A percentile compares a stretch with the other conserved stretches of the same genome.
phyloP scores from a whole-genome alignment of 2,113 vertebrate genomes.

The Anguilla rostrata region DNA sequence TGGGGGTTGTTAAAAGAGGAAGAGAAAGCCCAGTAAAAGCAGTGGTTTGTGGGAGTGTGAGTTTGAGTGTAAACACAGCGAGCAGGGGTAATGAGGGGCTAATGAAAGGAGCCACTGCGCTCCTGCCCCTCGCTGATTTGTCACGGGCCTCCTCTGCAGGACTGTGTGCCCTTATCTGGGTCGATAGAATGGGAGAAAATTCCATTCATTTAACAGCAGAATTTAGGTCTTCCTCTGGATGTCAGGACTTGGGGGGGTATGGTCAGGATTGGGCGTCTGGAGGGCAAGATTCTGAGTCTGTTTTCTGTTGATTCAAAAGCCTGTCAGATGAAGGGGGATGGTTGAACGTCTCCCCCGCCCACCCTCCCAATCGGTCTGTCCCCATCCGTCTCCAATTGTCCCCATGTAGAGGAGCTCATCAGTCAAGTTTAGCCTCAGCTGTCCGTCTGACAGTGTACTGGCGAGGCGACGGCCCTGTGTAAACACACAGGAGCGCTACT shows the following conservation, averaged over 20 bases:
- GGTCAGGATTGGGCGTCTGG: neutral
- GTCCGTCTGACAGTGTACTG: constrained; percentile 6
- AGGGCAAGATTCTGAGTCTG: neutral
- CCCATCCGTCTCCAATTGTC: neutral
- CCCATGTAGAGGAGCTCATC: neutral
- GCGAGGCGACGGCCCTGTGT: neutral
- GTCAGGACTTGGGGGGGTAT: neutral
- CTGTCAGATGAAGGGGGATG: neutral
- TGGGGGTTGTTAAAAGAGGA: neutral
- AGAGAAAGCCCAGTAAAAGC: neutral
- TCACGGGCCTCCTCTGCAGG: neutral
- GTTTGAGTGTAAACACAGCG: neutral
- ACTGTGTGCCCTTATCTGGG: constrained; percentile 10
- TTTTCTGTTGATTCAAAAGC: neutral
- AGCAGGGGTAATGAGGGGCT: neutral
- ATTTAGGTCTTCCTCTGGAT: constrained; percentile 4
- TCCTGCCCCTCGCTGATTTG: neutral
- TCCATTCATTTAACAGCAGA: constrained; percentile 8
- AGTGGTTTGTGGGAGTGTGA: neutral
- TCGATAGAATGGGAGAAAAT: neutral
- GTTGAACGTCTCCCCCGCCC: no score
- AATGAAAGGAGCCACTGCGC: neutral
- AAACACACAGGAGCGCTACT: neutral
- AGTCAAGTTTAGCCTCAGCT: constrained; percentile 13
- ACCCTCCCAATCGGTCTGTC: neutral